A percentile compares a stretch with the other conserved stretches of the same genome.
Evolutionary conservation across 2,113 vertebrate genomes (phyloP).

Genomic region (Thamnophis sirtalis): DNA sequence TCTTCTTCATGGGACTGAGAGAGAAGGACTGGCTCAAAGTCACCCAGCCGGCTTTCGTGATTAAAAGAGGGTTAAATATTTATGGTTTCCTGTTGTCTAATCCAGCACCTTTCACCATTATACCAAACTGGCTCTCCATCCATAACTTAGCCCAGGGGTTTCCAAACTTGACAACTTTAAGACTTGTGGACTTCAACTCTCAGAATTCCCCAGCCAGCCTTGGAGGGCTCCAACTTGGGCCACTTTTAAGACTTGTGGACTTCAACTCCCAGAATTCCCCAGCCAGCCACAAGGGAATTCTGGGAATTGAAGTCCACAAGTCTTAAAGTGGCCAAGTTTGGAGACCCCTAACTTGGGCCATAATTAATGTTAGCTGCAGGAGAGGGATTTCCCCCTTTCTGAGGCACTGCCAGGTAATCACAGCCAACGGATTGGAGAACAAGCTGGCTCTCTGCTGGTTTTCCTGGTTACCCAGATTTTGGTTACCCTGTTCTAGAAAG

Average conservation of each 20-base stretch:
- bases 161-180: background rate
- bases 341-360: background rate
- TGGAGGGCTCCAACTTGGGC: too few relatives aligned
- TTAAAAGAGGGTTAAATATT: background rate
- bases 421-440: background rate
- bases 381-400: background rate
- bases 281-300: background rate
- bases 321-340: background rate
- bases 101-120: background rate
- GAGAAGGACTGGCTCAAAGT: background rate
- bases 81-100: background rate
- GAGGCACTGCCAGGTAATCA: background rate
- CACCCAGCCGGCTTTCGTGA: background rate
- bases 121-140: background rate
- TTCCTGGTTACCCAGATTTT: background rate
- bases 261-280: background rate
- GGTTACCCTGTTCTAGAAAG: background rate
- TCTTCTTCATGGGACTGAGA: background rate
- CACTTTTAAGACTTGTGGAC: background rate
- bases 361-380: background rate
- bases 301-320: background rate
- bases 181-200: background rate
- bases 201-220: background rate
- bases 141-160: background rate
- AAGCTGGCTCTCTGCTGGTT: background rate